Conservation (phyloP, 2,113 vertebrate species). For the Hypocryptadius cinnamomeus region DNA sequence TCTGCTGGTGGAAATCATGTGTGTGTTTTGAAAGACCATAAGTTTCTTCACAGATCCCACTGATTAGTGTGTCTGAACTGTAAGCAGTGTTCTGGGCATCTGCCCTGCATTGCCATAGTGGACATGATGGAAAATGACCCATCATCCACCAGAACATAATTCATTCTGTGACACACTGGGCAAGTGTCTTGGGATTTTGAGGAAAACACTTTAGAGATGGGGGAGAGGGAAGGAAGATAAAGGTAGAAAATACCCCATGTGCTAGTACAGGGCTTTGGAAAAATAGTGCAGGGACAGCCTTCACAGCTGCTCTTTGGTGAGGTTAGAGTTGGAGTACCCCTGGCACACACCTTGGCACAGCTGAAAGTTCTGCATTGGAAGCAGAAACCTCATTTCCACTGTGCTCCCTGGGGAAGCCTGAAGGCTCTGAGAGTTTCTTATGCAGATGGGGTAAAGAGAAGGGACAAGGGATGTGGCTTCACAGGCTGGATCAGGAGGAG, state of each 20-base stretch:
- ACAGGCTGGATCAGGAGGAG: neutral
- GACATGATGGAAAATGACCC: neutral
- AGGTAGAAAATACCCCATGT: neutral
- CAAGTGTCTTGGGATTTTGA: neutral
- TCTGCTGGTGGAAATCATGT: constrained; percentile 3
- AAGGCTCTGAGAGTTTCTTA: neutral
- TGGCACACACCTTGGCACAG: neutral
- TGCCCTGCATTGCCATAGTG: neutral
- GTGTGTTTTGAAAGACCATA: constrained; percentile 10
- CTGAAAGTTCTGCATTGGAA: neutral
- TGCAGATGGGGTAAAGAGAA: neutral
- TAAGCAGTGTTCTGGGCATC: neutral
- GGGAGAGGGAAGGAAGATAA: neutral
- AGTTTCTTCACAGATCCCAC: constrained; percentile 36
- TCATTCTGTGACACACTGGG: neutral
- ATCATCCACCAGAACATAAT: neutral
- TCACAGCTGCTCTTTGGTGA: neutral
- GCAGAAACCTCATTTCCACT: neutral
- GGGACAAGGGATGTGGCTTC: neutral
- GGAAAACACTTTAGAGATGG: neutral
- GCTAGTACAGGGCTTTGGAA: neutral
- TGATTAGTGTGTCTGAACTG: neutral
- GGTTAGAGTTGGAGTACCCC: neutral
- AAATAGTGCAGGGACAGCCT: neutral
- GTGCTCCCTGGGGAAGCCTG: neutral